Base-by-base conservation (phyloP, 2,888 invertebrate species). In the Ophion costatus region DNA sequence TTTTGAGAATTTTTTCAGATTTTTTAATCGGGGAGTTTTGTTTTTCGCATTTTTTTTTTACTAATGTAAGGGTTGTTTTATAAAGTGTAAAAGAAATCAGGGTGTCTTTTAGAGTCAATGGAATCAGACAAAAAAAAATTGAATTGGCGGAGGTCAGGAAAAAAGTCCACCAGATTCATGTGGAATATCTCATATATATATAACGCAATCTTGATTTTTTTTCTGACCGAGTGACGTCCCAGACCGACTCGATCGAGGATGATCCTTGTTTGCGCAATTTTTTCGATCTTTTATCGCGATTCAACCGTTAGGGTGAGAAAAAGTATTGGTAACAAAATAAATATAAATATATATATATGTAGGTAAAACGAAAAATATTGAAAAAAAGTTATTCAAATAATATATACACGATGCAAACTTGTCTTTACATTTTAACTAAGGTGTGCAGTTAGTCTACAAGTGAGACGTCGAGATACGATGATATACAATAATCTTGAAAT, bases 401-500 rank as follows among this genome's bases (percentile, higher is more conserved):
- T n/a, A 83, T 78, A 81, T 83, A 87, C 86, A 87, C 87, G 83
- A 87, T 87, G 87, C 87, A 86, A 80, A 83, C 79, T 87, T 67
- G 61, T 67, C 67, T 83, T 73, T 79, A 85, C 86, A 87, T 86
- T 81, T 86, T 81, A 84, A 85, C 86, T 87, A 87, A 79, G 76
- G 76, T 83, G 86, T 87, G 87, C 87, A 83, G 83, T 87, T 85
- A 86, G 87, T 86, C 86, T 87, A 87, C 83, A 17, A 45, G 87
- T 87, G 87, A 87, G 63, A 86, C 87, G 75, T 78, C 84, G 82
- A 66, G 56, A 59, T 66, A 82, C 80, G 70, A 71, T 69, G 42
- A 64, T 76, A 85, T 56, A 67, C 17, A 67, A 73, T 71, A 69
- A 42, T 57, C 10, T 61, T 45, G 11, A 42, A 61, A 5, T 42